phyloP scores from a whole-genome alignment of 2,113 vertebrate genomes.

The Pogonocichla stellata region DNA sequence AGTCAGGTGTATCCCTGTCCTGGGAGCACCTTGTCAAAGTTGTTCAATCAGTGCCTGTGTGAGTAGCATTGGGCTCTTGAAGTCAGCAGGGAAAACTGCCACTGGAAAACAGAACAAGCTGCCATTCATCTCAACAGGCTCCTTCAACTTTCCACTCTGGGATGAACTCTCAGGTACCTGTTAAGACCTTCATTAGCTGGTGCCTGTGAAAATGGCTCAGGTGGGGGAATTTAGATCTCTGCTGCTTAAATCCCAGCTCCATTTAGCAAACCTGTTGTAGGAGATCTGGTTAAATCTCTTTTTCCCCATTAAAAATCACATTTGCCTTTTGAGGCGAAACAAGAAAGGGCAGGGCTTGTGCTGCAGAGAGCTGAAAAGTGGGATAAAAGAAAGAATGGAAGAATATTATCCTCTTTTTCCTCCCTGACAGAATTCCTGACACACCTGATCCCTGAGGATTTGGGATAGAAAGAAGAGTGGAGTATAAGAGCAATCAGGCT shows the following conservation, averaged over 20 bases:
- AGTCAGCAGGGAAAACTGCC: background rate
- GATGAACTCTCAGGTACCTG: conserved; percentile 17
- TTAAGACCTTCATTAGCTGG: conserved; percentile 46
- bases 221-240: background rate
- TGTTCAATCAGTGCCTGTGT: background rate
- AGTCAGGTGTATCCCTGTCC: background rate
- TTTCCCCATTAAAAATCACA: background rate
- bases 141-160: background rate
- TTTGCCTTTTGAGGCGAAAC: background rate
- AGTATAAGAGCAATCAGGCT: conserved; percentile 36
- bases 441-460: background rate
- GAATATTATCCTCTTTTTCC: background rate
- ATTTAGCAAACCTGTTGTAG: background rate
- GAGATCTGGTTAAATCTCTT: background rate
- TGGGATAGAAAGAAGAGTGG: background rate
- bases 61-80: background rate
- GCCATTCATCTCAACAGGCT: background rate
- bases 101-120: background rate
- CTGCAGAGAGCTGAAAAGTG: background rate
- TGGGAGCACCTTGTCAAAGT: background rate
- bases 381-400: background rate
- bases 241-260: conserved; percentile 18
- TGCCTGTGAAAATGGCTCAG: conserved; percentile 9
- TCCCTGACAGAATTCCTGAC: background rate
- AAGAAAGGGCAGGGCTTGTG: background rate